Evolutionary conservation across 1,140 invertebrate species (phyloP).

Genomic region (Latrodectus geometricus): DNA sequence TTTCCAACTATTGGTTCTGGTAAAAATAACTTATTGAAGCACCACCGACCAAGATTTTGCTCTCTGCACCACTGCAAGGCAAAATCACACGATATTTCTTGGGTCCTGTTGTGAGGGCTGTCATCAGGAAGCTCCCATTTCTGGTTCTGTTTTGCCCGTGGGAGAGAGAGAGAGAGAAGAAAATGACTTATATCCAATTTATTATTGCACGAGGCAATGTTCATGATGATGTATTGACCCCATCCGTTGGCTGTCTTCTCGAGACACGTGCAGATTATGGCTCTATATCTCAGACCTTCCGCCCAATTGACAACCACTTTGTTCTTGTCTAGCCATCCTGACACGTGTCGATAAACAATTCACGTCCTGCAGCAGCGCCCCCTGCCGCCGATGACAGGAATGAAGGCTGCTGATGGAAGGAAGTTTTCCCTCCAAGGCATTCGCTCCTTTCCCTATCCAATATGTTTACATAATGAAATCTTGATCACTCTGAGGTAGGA

Average conservation of each 20-base stretch:
- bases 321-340: constrained; percentile 35
- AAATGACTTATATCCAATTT: constrained; percentile 10
- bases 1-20: too few relatives aligned
- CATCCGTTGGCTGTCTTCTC: constrained; percentile 18
- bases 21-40: too few relatives aligned
- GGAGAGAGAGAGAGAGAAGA: not conserved
- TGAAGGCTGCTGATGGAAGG: too few relatives aligned
- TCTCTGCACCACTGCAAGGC: not conserved
- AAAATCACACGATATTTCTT: not conserved
- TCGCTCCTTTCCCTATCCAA: too few relatives aligned
- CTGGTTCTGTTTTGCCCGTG: not conserved
- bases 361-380: not conserved
- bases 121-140: not conserved
- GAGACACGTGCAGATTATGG: constrained; percentile 40
- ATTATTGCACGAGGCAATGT: not conserved
- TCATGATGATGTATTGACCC: constrained; percentile 22
- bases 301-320: constrained; percentile 37
- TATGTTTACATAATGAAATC: too few relatives aligned
- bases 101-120: not conserved
- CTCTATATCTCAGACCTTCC: constrained; percentile 28
- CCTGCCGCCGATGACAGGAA: too few relatives aligned
- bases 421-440: too few relatives aligned
- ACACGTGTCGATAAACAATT: constrained; percentile 43
- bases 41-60: not conserved
- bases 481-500: too few relatives aligned